Evolutionary conservation across 2,888 invertebrate species (phyloP), one percentile per base, ranked within the genome.

Genomic region (Neuroscelio doddi): DNA sequence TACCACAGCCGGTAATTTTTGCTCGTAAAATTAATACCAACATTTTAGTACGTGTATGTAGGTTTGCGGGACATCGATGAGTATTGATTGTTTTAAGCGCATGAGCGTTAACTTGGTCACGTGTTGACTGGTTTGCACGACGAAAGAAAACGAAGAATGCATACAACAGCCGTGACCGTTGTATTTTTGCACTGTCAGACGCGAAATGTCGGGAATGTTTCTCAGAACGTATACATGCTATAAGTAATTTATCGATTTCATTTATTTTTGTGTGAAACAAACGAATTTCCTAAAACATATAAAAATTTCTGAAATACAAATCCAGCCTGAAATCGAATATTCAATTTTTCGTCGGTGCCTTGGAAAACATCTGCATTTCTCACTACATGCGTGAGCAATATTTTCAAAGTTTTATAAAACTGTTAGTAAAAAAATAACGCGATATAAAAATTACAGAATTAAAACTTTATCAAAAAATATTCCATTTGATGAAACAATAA

Each of bases 21-120:
- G 38, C 34, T 27, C 27, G 5, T 9, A 41, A 8, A 9, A 16
- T 12, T 9, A 16, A 38, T 5, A 32, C 38, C 52, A 53, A 57
- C 49, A 42, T 3, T 21, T 21, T 21, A 21, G 52, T 49, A 64
- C n/a, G n/a, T 52, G 49, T 15, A 53, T 45, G 52, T 58, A 64
- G 38, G 27, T 32, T 52, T 49, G 57, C 56, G 52, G 52, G 36
- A 52, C 47, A 47, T 47, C 42, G 39, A 3, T 5, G 5, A 21
- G 61, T 65, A 65, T 65, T 65, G 65, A 61, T 65, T 65, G 44
- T 32, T 36, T 9, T 45, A 17, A 10, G 49, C 47, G 52, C 65
- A 61, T 65, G 65, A 56, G 65, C 65, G 44, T 10, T 46, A 0
- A 21, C 29, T 1, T 16, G 34, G 32, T 66, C 65, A 66, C 65